A percentile compares a stretch with the other conserved stretches of the same genome.
Conservation (phyloP, 2,113 vertebrate genomes). For the Corynorhinus townsendii region DNA sequence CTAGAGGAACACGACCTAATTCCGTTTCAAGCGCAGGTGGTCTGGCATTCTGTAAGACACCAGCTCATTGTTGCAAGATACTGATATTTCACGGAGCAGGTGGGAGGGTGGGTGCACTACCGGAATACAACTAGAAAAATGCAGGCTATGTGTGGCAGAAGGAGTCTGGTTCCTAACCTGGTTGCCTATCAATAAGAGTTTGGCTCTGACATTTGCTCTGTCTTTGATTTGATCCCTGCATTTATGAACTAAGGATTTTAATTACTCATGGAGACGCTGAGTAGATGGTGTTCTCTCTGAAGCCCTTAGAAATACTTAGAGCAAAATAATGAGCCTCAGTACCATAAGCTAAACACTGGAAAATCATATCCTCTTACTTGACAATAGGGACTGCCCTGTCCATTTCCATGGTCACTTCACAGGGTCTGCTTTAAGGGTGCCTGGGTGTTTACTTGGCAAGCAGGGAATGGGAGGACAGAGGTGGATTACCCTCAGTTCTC, state of each 20-base stretch:
- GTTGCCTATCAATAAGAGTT: neutral
- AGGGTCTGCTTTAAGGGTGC: neutral
- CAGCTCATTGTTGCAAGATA: neutral
- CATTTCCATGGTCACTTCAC: neutral
- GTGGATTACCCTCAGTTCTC: accelerated
- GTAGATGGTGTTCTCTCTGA: neutral
- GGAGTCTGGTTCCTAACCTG: neutral
- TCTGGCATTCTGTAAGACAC: neutral
- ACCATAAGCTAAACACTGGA: neutral
- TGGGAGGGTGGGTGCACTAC: neutral
- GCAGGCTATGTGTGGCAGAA: accelerated
- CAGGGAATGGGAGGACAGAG: neutral
- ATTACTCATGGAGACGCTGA: neutral
- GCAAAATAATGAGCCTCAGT: neutral
- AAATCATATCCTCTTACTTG: neutral
- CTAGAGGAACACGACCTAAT: neutral
- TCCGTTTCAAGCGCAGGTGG: neutral
- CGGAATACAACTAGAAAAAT: neutral
- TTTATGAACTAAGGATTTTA: neutral
- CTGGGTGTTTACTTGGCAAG: neutral
- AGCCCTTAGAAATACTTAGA: neutral
- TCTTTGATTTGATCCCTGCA: neutral
- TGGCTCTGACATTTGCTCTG: neutral
- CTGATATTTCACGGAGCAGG: accelerated
- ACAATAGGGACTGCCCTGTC: neutral